A percentile compares a stretch with the other conserved stretches of the same genome.
Conservation (phyloP, 2,888 invertebrate species). For the Melanophora roralis region DNA sequence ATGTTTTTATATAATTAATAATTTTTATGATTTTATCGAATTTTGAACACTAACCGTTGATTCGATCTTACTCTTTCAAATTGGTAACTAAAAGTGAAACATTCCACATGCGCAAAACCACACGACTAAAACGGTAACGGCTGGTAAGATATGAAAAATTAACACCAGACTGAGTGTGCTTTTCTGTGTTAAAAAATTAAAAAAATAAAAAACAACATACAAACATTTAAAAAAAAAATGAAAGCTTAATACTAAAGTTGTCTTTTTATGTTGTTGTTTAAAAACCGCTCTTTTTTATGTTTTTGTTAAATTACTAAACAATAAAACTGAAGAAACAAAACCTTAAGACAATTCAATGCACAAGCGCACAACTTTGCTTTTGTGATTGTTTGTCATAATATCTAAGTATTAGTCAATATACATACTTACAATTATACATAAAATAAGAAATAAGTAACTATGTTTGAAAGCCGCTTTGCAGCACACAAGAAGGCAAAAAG, state of each 20-base stretch:
- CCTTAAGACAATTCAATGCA: neutral
- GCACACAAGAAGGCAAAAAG: conserved; percentile 38
- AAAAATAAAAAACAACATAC: conserved; percentile 31
- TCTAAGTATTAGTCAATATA: neutral
- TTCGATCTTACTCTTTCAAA: conserved; percentile 62
- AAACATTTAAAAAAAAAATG: neutral
- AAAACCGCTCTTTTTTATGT: conserved; percentile 6
- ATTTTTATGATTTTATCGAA: conserved; percentile 17
- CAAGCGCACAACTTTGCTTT: conserved; percentile 8
- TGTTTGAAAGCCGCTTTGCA: neutral
- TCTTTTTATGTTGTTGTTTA: conserved; percentile 35
- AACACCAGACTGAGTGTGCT: conserved; percentile 50
- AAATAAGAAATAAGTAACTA: neutral
- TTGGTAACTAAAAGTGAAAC: conserved; percentile 62
- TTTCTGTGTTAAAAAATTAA: conserved; percentile 47
- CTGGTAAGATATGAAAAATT: conserved; percentile 27
- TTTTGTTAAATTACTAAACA: conserved; percentile 21
- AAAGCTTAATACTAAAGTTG: conserved; percentile 49
- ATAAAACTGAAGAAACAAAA: conserved; percentile 28
- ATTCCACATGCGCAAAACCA: conserved; percentile 55
- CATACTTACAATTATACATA: neutral
- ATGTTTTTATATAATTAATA: neutral
- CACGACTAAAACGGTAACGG: conserved; percentile 62
- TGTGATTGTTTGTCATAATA: neutral
- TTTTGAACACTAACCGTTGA: conserved; percentile 52